Conservation (phyloP, 2,888 invertebrate species). For the Orthosia gothica region DNA sequence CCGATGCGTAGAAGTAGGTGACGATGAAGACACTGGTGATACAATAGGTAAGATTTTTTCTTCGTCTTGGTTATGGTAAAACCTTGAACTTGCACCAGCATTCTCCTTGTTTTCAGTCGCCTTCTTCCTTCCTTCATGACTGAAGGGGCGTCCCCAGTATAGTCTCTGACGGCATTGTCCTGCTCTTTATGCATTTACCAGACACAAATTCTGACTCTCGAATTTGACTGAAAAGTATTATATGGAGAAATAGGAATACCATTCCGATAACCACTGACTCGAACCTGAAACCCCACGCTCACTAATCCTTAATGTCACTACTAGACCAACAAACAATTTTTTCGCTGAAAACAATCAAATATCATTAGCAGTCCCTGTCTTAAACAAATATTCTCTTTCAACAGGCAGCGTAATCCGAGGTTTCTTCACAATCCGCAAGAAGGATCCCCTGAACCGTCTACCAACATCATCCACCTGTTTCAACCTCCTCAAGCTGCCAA, state of each 20-base stretch:
- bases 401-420: constrained; percentile 98
- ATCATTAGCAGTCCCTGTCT: background rate
- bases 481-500: constrained; percentile 99
- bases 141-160: too few species aligned
- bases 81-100: too few species aligned
- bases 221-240: too few species aligned
- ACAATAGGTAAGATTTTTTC: constrained; percentile 93
- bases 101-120: too few species aligned
- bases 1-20: constrained; percentile 99
- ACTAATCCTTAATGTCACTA: too few species aligned
- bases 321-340: background rate
- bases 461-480: constrained; percentile 99
- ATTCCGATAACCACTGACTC: too few species aligned
- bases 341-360: background rate
- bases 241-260: too few species aligned
- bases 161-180: too few species aligned
- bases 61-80: background rate
- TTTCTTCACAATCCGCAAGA: constrained; percentile 99
- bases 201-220: too few species aligned
- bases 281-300: too few species aligned
- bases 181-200: too few species aligned
- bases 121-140: too few species aligned
- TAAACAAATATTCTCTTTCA: background rate
- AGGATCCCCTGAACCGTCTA: constrained; percentile 97
- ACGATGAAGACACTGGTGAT: constrained; percentile 98